A percentile compares a stretch with the other conserved stretches of the same genome.
Evolutionary conservation across 2,113 vertebrate genomes (phyloP).

Genomic region (Nothocercus nigrocapillus): DNA sequence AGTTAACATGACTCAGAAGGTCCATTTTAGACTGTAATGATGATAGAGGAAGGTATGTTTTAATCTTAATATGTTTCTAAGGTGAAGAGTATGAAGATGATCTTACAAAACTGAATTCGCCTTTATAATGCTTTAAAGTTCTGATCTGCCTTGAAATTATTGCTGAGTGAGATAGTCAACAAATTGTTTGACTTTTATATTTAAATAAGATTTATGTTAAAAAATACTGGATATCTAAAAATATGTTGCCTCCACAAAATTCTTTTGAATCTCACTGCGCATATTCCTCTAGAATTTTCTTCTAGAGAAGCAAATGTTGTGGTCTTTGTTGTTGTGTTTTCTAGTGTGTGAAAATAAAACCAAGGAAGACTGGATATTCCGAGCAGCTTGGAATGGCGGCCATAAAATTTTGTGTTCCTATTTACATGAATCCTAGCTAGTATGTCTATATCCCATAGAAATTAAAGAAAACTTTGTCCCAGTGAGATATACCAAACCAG

Average conservation of each 20-base stretch:
- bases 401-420: not conserved
- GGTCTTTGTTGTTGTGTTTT: not conserved
- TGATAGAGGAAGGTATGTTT: not conserved
- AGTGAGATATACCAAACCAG: not conserved
- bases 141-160: not conserved
- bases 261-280: not conserved
- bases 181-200: not conserved
- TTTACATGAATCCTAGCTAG: not conserved
- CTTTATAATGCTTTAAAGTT: not conserved
- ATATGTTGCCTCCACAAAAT: not conserved
- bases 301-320: not conserved
- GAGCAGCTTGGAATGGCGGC: not conserved
- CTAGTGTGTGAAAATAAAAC: not conserved
- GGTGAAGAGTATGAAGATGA: not conserved
- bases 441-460: not conserved
- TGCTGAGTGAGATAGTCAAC: not conserved
- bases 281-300: not conserved
- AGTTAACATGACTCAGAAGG: not conserved
- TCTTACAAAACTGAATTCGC: not conserved
- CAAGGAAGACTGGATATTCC: not conserved
- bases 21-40: not conserved
- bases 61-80: not conserved
- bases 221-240: not conserved
- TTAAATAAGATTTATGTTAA: not conserved
- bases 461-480: not conserved